These are phyloP conservation scores for Rhinichthys osculus DNA, from an alignment of 2,797 vertebrate species.

Conservation along the genomic window DNA sequence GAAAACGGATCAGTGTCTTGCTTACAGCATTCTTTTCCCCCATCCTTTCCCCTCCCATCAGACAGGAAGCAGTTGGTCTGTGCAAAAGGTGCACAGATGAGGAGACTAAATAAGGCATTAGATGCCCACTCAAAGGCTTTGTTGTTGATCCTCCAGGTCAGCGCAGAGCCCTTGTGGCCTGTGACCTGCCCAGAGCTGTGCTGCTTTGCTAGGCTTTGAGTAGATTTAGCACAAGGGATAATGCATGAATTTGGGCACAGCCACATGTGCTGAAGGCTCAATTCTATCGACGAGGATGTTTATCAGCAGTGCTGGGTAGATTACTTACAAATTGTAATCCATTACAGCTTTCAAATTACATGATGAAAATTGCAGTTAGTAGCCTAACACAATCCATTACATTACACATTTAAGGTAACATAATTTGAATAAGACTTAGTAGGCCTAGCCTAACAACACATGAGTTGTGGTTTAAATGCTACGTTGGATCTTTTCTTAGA, in stretches of 20 bases:
- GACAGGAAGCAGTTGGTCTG: conserved; percentile 74
- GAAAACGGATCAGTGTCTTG: neutral
- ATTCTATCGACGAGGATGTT: conserved; percentile 22
- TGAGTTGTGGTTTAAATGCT: neutral
- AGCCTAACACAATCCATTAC: neutral
- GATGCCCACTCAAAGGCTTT: conserved; percentile 82
- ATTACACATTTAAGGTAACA: neutral
- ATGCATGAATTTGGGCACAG: conserved; percentile 65
- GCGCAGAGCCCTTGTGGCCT: conserved; percentile 70
- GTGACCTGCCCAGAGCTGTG: conserved; percentile 70
- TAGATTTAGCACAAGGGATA: conserved; percentile 69
- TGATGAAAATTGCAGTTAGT: neutral
- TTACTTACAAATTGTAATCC: neutral
- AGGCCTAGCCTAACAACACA: neutral
- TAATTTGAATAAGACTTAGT: neutral
- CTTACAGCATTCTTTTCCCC: conserved; percentile 33
- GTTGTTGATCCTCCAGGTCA: conserved; percentile 81
- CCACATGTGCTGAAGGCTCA: conserved; percentile 57
- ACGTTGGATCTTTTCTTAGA: neutral
- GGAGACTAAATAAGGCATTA: conserved; percentile 82
- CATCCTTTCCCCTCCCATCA: conserved; percentile 66
- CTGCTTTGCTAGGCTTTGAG: conserved; percentile 74
- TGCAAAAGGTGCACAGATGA: conserved; percentile 75
- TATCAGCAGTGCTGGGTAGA: neutral
- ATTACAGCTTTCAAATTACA: neutral